These are phyloP conservation scores for Thymallus thymallus DNA, from an alignment of 2,113 vertebrate species.

Conservation along the genomic window DNA sequence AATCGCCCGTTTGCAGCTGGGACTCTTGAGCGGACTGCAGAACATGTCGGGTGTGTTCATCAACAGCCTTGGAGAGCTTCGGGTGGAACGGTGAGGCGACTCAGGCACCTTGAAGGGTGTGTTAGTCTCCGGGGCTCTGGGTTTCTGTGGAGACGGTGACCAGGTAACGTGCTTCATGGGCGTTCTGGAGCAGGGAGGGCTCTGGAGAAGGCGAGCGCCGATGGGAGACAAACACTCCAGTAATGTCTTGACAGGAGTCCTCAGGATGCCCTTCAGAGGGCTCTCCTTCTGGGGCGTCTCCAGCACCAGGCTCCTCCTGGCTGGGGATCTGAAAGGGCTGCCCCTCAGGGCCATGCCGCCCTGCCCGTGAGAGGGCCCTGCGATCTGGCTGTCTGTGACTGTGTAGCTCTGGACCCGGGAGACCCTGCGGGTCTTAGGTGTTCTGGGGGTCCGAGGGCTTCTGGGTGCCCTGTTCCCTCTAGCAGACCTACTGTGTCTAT, in stretches of 20 bases:
- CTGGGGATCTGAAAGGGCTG: slow-evolving; percentile 57
- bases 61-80: slow-evolving; percentile 43
- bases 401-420: slow-evolving; percentile 21
- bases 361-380: slow-evolving; percentile 13
- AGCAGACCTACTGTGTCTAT: slow-evolving; percentile 43
- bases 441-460: slow-evolving; percentile 37
- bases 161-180: slow-evolving; percentile 66
- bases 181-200: slow-evolving; percentile 36
- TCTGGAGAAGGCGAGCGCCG: neutral
- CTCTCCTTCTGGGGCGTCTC: slow-evolving; percentile 51
- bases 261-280: slow-evolving; percentile 55
- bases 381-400: slow-evolving; percentile 46
- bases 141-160: slow-evolving; percentile 68
- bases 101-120: slow-evolving; percentile 58
- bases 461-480: slow-evolving; percentile 35
- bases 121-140: slow-evolving; percentile 7
- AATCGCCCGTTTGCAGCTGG: slow-evolving; percentile 39
- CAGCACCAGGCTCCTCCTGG: slow-evolving; percentile 41
- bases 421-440: slow-evolving; percentile 13
- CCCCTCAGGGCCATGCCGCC: slow-evolving; percentile 44
- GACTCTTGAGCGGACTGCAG: slow-evolving; percentile 40
- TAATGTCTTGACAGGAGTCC: slow-evolving; percentile 59
- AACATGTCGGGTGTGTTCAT: slow-evolving; percentile 42
- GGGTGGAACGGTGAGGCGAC: slow-evolving; percentile 47
- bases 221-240: slow-evolving; percentile 37